Evolutionary conservation across 1,140 invertebrate genomes (phyloP).

Genomic region (Gryon sp.): DNA sequence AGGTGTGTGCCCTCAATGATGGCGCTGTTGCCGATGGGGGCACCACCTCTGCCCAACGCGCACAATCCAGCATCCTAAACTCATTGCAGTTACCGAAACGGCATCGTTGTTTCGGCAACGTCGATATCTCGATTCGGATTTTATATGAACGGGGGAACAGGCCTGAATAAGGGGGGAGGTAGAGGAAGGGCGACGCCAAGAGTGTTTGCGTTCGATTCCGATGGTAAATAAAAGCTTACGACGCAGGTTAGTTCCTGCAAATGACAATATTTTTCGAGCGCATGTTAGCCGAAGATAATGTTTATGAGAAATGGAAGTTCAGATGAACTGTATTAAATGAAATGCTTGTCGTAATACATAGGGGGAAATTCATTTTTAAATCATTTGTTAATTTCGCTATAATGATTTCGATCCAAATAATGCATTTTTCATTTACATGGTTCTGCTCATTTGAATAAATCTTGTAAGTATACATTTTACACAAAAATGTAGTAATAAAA

Average conservation of each 20-base stretch:
- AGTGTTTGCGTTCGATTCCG: slow-evolving; percentile 58
- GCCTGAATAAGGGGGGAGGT: not conserved
- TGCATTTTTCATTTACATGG: too few species aligned
- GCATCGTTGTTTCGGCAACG: slow-evolving; percentile 64
- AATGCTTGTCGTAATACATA: too few species aligned
- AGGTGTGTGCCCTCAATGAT: slow-evolving; percentile 74
- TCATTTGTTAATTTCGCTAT: too few species aligned
- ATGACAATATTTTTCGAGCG: slow-evolving; percentile 46
- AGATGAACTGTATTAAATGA: too few species aligned
- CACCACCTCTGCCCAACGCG: slow-evolving; percentile 54
- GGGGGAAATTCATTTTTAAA: too few species aligned
- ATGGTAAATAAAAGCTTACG: slow-evolving; percentile 51
- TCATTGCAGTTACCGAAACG: slow-evolving; percentile 16
- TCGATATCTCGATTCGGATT: slow-evolving; percentile 52
- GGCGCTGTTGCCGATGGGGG: slow-evolving; percentile 72
- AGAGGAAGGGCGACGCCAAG: slow-evolving; percentile 31
- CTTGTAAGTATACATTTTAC: too few species aligned
- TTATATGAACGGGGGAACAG: slow-evolving; percentile 20
- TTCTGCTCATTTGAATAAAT: too few species aligned
- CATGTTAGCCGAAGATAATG: slow-evolving; percentile 19
- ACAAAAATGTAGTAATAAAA: too few species aligned
- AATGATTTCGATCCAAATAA: too few species aligned
- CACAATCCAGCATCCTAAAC: slow-evolving; percentile 61
- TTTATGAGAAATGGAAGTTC: not conserved
- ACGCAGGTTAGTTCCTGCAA: slow-evolving; percentile 53